Percentiles rank a stretch among this genome's conserved stretches.
Conservation (phyloP, 1,140 invertebrate species). For the Melipona quadrifasciata region DNA sequence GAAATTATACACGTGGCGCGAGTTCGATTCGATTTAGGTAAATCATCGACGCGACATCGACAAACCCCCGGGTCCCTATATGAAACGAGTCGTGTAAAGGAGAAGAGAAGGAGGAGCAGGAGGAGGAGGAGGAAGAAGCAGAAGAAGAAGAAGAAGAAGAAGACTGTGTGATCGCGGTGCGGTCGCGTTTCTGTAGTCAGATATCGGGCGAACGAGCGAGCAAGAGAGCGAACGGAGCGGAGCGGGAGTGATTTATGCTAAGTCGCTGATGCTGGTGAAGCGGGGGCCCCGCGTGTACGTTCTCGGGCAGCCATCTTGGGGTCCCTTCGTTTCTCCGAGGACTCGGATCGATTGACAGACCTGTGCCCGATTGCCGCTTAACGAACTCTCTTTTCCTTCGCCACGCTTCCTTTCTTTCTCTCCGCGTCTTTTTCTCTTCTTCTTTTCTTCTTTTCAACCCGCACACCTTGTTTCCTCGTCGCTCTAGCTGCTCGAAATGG, state of each 20-base stretch:
- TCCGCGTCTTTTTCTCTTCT: neutral
- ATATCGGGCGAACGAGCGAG: constrained; percentile 53
- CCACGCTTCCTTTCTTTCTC: constrained; percentile 41
- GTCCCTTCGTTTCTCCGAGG: constrained; percentile 63
- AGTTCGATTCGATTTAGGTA: neutral
- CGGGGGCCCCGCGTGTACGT: constrained; percentile 65
- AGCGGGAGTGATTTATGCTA: constrained; percentile 72
- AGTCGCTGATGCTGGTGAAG: constrained; percentile 68
- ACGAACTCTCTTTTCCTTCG: constrained; percentile 61
- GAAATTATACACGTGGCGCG: neutral
- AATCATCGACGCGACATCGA: constrained; percentile 17
- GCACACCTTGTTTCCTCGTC: neutral
- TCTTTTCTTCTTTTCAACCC: neutral
- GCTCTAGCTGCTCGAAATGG: neutral
- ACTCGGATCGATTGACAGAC: constrained; percentile 69
- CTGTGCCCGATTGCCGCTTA: constrained; percentile 61
- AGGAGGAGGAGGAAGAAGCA: neutral
- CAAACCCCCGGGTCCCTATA: constrained; percentile 47
- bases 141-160: constrained; percentile 18
- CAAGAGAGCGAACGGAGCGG: constrained; percentile 45
- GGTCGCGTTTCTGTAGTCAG: constrained; percentile 63
- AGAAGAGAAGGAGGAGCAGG: constrained; percentile 33
- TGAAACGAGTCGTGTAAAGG: constrained; percentile 21
- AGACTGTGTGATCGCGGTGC: constrained; percentile 46
- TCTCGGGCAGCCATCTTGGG: constrained; percentile 67